A percentile compares a stretch with the other conserved stretches of the same genome.
Conservation (phyloP, 2,113 vertebrate species). For the Heloderma charlesbogerti region DNA sequence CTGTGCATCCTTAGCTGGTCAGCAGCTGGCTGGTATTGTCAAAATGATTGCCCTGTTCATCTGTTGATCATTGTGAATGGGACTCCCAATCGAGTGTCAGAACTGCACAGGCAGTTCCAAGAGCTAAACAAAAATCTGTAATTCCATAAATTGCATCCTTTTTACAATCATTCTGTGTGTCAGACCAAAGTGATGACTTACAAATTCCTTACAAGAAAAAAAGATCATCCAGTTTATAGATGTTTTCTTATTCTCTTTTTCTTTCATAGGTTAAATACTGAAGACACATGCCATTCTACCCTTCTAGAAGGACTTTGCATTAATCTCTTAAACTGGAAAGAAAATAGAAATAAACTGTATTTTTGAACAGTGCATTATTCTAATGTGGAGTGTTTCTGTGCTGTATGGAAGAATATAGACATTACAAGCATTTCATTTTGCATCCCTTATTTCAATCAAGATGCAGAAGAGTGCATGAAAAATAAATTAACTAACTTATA, state of each 20-base stretch:
- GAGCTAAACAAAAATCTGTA: neutral
- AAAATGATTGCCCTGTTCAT: neutral
- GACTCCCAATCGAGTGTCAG: neutral
- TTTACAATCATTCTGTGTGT: neutral
- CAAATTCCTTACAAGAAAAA: conserved; percentile 30
- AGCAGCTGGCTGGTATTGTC: neutral
- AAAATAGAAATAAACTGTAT: conserved; percentile 10
- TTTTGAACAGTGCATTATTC: neutral
- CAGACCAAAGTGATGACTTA: neutral
- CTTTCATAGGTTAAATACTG: conserved; percentile 36
- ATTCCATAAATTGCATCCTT: neutral
- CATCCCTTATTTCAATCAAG: neutral
- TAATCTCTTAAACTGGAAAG: conserved; percentile 34
- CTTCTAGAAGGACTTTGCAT: conserved; percentile 21
- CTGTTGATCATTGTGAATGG: neutral
- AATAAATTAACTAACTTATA: neutral
- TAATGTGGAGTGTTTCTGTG: conserved; percentile 24
- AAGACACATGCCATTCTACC: conserved; percentile 28
- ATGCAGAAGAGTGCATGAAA: neutral
- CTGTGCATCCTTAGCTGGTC: neutral
- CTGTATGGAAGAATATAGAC: neutral
- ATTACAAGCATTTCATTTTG: neutral
- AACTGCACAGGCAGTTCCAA: neutral
- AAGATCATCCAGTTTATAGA: neutral
- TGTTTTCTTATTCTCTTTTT: neutral